Base-by-base conservation (phyloP, 2,797 vertebrate species). In the Euthynnus affinis region DNA sequence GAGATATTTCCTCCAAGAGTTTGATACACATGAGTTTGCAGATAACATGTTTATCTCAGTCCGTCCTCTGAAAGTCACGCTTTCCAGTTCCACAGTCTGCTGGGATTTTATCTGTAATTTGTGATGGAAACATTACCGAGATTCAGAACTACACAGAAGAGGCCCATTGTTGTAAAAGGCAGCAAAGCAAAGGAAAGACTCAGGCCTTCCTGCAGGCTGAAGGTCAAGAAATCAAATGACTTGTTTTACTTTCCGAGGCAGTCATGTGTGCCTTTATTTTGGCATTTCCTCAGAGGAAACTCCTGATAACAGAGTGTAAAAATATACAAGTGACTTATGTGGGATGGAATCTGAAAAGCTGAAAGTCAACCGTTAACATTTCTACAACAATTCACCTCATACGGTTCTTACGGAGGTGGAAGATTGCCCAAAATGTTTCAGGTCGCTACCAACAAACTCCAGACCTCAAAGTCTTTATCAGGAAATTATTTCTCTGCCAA, bases 191-290 rank as follows among this genome's bases (percentile, higher is more conserved):
- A 44, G 14, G 27, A 72, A 48, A 2, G 25, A 20, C 55, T 60
- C 63, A 6, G 53, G 56, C 52, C 10, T 84, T 25, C 59, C 75
- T 74, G 55, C 57, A 49, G 77, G 69, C 63, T 82, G 78, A 80
- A 82, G 80, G 81, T 83, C 42, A 84, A 72, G 27, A 86, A 91
- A 90, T 89, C 87, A 88, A 84, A 79, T 80, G 86, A 88, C 83
- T 89, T 87, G 69, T 89, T 75, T 82, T 80, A 87, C 81, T 88
- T 86, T 85, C 79, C 56, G 53, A 73, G 49, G 69, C 69, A 74
- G 80, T 84, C 84, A 71, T 83, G 82, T 77, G 86, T 71, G 81
- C 69, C 76, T 88, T 76, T 85, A 89, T 87, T 89, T 88, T 88
- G 61, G 62, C 65, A 65, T 75, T 90, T 82, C 76, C 86, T 88